Evolutionary conservation across 2,797 vertebrate genomes (phyloP).

Genomic region (Typhlichthys eigenmanni): DNA sequence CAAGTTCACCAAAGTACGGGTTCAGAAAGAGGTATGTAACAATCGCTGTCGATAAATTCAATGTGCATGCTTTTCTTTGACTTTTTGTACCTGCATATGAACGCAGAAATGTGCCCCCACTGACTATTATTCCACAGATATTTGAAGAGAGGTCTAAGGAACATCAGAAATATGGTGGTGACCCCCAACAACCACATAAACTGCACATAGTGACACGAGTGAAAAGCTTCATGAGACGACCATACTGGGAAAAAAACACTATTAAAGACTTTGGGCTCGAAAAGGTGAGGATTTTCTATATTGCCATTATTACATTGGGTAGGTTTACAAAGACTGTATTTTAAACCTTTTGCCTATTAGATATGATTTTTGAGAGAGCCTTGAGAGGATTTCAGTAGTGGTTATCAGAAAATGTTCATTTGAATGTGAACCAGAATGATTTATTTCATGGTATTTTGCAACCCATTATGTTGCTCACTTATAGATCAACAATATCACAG

Average conservation of each 20-base stretch:
- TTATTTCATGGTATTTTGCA: no score
- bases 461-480: no score
- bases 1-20: conserved; percentile 71
- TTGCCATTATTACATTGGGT: not conserved
- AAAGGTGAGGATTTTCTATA: conserved; percentile 74
- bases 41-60: not conserved
- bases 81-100: not conserved
- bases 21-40: conserved; percentile 66
- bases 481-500: no score
- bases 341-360: not conserved
- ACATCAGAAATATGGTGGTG: conserved; percentile 90
- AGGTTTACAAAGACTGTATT: not conserved
- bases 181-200: conserved; percentile 91
- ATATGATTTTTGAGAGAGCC: no score
- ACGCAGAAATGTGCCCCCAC: not conserved
- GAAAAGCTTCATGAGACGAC: conserved; percentile 79
- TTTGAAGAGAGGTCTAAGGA: conserved; percentile 84
- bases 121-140: conserved; percentile 65
- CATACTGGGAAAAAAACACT: conserved; percentile 92
- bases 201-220: conserved; percentile 89
- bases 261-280: conserved; percentile 82
- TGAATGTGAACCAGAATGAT: no score
- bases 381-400: no score
- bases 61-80: not conserved
- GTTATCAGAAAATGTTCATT: no score